Conservation (phyloP, 2,888 invertebrate species). For the Tenthredo scrophulariae region DNA sequence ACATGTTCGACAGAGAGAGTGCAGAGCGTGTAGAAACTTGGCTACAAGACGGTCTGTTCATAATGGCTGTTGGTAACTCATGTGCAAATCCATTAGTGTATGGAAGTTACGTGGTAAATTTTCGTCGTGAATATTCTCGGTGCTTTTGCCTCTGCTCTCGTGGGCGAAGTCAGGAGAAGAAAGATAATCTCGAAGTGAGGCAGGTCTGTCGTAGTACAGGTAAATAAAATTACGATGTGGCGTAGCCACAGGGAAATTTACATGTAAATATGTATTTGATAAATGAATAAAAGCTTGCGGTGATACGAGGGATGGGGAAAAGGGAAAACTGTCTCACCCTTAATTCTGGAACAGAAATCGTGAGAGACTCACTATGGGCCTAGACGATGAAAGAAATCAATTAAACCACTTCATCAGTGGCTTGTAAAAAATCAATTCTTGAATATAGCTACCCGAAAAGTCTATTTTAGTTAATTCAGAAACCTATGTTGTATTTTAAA, state of each 20-base stretch:
- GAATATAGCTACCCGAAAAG: neutral
- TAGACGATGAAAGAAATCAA: neutral
- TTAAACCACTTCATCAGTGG: too few relatives aligned
- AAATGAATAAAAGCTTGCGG: slow-evolving; percentile 1
- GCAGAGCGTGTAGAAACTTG: slow-evolving; percentile 83
- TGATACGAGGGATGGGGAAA: neutral
- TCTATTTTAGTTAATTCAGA: neutral
- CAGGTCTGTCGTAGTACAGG: slow-evolving; percentile 58
- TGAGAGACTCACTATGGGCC: neutral
- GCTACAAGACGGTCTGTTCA: slow-evolving; percentile 86
- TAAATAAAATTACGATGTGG: slow-evolving; percentile 5
- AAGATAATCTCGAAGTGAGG: slow-evolving; percentile 28
- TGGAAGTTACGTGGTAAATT: slow-evolving; percentile 85
- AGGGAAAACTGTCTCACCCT: neutral
- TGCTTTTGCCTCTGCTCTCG: slow-evolving; percentile 65
- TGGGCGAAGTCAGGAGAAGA: neutral
- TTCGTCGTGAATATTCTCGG: slow-evolving; percentile 76
- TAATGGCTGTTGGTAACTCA: slow-evolving; percentile 90
- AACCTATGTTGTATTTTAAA: neutral
- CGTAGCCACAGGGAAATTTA: slow-evolving; percentile 52
- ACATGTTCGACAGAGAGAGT: slow-evolving; percentile 85
- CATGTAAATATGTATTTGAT: neutral
- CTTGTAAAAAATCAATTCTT: neutral
- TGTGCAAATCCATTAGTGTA: slow-evolving; percentile 91
- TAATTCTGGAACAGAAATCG: neutral